Conservation (phyloP, 2,113 vertebrate species). For the Micromys minutus region DNA sequence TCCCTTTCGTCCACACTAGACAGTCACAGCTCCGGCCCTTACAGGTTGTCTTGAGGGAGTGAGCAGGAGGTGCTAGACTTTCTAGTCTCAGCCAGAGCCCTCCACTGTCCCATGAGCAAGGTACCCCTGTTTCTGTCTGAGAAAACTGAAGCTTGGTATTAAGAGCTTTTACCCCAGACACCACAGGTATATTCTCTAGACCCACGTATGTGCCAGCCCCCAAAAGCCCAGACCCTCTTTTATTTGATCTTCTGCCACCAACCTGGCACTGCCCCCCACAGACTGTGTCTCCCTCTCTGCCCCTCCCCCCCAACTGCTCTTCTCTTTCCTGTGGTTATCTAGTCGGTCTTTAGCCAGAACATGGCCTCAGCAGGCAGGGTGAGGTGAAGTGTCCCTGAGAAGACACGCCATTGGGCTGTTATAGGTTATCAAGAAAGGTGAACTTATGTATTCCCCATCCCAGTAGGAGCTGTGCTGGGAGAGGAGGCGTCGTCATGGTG, state of each 20-base stretch:
- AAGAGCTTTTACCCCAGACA: not conserved
- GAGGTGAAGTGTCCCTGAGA: not conserved
- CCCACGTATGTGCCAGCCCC: too few species aligned
- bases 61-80: not conserved
- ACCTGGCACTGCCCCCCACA: not conserved
- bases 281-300: not conserved
- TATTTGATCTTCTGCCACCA: not conserved
- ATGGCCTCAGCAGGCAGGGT: not conserved
- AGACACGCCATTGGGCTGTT: not conserved
- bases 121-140: not conserved
- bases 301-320: not conserved
- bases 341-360: not conserved
- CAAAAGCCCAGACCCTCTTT: not conserved
- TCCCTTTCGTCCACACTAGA: not conserved
- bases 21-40: not conserved
- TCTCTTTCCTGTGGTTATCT: not conserved
- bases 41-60: not conserved
- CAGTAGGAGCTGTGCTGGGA: not conserved
- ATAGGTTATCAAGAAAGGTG: not conserved
- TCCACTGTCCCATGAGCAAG: not conserved
- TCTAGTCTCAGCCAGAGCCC: not conserved
- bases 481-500: not conserved
- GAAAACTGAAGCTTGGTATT: not conserved
- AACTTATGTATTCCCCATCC: not conserved
- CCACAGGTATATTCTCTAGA: accelerated